Conservation (phyloP, 2,888 invertebrate species). For the Athrips mouffetella region DNA sequence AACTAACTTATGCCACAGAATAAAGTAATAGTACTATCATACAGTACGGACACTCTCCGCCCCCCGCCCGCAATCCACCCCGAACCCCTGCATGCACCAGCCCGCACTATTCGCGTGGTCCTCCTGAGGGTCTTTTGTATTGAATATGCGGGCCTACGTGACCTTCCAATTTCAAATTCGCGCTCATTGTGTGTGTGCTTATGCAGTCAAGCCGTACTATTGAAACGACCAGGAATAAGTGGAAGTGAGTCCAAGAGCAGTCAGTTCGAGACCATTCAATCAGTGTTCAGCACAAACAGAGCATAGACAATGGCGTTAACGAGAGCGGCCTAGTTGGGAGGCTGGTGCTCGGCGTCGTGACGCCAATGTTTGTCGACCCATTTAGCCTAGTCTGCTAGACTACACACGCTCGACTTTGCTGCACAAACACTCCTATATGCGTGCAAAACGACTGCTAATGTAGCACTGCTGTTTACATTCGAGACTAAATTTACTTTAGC, state of each 20-base stretch:
- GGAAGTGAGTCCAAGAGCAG: not conserved
- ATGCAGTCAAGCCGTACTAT: not conserved
- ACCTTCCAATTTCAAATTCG: too few relatives aligned
- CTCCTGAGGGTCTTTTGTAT: too few relatives aligned
- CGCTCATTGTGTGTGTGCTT: too few relatives aligned
- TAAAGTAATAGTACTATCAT: too few relatives aligned
- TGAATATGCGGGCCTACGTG: too few relatives aligned
- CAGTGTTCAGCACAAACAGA: slow-evolving; percentile 38
- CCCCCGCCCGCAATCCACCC: too few relatives aligned
- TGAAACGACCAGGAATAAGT: not conserved
- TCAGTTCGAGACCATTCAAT: slow-evolving; percentile 4
- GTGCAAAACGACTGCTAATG: not conserved
- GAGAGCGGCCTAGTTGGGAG: slow-evolving; percentile 64
- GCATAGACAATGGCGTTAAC: slow-evolving; percentile 63
- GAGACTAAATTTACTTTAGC: too few relatives aligned
- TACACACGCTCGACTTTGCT: not conserved
- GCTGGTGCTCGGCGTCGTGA: slow-evolving; percentile 53
- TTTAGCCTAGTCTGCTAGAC: slow-evolving; percentile 51
- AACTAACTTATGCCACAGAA: too few relatives aligned
- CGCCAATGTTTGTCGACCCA: slow-evolving; percentile 54
- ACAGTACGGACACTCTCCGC: too few relatives aligned
- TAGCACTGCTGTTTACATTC: not conserved
- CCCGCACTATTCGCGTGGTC: too few relatives aligned
- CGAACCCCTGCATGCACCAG: too few relatives aligned
- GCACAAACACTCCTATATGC: slow-evolving; percentile 5